Evolutionary conservation across 2,797 vertebrate species (phyloP).

Genomic region (Microtus obscurus): DNA sequence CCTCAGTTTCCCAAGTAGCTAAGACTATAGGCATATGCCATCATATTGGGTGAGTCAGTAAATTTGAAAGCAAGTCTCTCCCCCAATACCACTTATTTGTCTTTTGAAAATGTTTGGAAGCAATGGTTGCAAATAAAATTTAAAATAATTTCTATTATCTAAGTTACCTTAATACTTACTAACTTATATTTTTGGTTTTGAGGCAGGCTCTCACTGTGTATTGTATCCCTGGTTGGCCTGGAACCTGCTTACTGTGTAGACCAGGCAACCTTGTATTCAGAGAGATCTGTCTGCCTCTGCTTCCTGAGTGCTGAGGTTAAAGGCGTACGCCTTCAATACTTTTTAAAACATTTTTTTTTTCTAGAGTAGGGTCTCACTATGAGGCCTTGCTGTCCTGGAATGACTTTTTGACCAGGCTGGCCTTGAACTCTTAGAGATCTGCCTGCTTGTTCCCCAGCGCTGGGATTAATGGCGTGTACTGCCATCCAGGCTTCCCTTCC

Average conservation of each 20-base stretch:
- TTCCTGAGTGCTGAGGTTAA: background rate
- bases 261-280: background rate
- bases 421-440: background rate
- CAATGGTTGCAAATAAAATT: background rate
- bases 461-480: background rate
- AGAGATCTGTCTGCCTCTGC: background rate
- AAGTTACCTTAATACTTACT: background rate
- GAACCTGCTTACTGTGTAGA: background rate
- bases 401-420: background rate
- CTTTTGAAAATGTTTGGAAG: slow-evolving; percentile 11
- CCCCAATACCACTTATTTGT: background rate
- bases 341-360: background rate
- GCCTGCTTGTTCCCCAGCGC: background rate
- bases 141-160: background rate
- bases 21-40: no score
- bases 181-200: background rate
- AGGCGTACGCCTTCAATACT: background rate
- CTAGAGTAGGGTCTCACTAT: background rate
- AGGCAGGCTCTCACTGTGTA: background rate
- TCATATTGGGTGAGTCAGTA: background rate
- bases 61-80: background rate
- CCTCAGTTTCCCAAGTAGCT: background rate
- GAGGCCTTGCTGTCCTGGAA: background rate
- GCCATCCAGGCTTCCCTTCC: background rate
- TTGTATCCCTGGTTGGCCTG: background rate